Base-by-base conservation (phyloP, 2,888 invertebrate species). In the Agapostemon virescens region DNA sequence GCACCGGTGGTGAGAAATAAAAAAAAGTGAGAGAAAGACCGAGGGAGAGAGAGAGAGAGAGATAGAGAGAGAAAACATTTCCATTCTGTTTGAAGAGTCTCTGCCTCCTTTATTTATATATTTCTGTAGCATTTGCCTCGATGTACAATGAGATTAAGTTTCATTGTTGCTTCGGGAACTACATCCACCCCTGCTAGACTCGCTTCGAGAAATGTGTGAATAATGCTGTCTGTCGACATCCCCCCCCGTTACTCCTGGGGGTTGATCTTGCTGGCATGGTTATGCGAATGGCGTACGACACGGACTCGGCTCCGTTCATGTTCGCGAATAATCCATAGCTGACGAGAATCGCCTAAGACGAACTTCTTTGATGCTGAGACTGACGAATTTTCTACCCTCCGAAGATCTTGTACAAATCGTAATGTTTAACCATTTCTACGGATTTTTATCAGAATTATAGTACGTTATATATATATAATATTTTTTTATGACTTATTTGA, bases 41-140 rank as follows among this genome's bases (percentile, higher is more conserved):
- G 52, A 11, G 23, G 23, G 7, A n/a, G 52, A 52, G 23, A 52
- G 23, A 30, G 30, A 58, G 26, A 55, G 52, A 11, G 23, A 52
- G 7, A n/a, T 23, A 52, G 23, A 52, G 23, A 30, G 30, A 58
- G 26, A 30, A 26, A 23, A n/a, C 45, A 55, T 68, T 49, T 66
- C 9, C 67, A 69, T 74, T 74, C 68, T 58, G 63, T 52, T 79
- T 36, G 74, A 55, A 49, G 68, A 11, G 64, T 17, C 33, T 26
- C 49, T 26, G 30, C 33, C 36, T 61, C 67, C 66, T 26, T 20
- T 67, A 67, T 67, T 67, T 67, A 67, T 40, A 17, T 42, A 23
- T 30, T 9, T 33, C 61, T n/a, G 33, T 63, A 33, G 33, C n/a
- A 36, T 63, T 33, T 20, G 33, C 61, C 61, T 33, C 61, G 61